Base-by-base conservation (phyloP, 2,797 vertebrate genomes). In the Odontamblyopus rebecca region DNA sequence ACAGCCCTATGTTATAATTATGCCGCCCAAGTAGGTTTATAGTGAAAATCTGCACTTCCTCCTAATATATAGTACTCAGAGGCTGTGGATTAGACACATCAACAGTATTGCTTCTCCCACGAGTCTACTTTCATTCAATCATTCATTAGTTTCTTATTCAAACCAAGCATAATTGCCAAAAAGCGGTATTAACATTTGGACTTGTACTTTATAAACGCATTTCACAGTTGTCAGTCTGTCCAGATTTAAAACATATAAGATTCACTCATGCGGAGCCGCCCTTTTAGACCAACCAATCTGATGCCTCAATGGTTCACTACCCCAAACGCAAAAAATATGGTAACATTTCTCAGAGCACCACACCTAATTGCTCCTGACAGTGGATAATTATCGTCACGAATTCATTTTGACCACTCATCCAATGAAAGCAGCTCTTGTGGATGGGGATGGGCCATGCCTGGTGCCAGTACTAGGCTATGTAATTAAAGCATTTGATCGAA, bases 331-430 rank as follows among this genome's bases (percentile, higher is more conserved):
- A 81, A 80, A 23, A 82, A 11, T 19, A 35, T 7, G 76, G 82
- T 7, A 65, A 68, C 62, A 87, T 86, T 80, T 89, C 81, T 86
- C 84, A 76, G 78, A 82, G 77, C 83, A 79, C 80, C 71, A 50
- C 84, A 81, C 80, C 85, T 92, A 91, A 92, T 92, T 89, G 88
- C 85, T 89, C 81, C 80, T 88, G 89, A 91, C 89, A 88, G 89
- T 88, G 81, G 86, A 91, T 90, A 91, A 91, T 92, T 91, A 89
- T 89, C 88, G 86, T 88, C 74, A 71, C 82, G 73, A 79, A 89
- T 90, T 89, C 86, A 82, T 87, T 89, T 86, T 81, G 81, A 85
- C 80, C 79, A 83, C 82, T 89, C 86, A 84, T 76, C 87, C 88
- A 85, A 88, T 84, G 81, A 82, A 78, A 81, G 70, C 18, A 41